Base-by-base conservation (phyloP, 2,113 vertebrate genomes). In the Rattus rattus region DNA sequence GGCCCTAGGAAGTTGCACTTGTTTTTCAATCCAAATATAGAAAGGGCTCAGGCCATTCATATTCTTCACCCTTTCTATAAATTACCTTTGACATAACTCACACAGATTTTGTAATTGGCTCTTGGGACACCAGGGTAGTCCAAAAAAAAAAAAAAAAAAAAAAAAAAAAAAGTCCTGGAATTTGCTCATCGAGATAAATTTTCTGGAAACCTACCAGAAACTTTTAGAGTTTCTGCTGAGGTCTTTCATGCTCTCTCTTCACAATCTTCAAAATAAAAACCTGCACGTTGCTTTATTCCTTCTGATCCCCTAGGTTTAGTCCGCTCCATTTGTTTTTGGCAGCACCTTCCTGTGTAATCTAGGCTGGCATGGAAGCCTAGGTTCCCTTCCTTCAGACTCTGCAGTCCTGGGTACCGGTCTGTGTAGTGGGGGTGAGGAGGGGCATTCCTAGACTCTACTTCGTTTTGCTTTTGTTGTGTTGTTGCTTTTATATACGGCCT, bases 1-100 rank as follows among this genome's bases (percentile, higher is more conserved):
- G 43, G 75, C 39, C n/a, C 12, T 39, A 36, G 36, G 52, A 94
- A 13, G 52, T 61, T 76, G 22, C 75, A 76, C 52, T 90, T 83
- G 7, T 85, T 47, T 63, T 54, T 95, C 33, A 63, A 70, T 94
- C 12, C 61, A 75, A 96, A 72, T 69, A 43, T 30, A 1, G 5
- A 70, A 49, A 72, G 24, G 10, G 5, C 47, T 94, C 49, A 70
- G 52, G 52, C 73, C 26, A 43, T 86, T 43, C 7, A 17, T 56
- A 47, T 52, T 36, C 79, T 63, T 67, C 94, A 39, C 17, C n/a
- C 28, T 94, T 88, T 56, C 88, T 86, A 61, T 70, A 86, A 86
- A 85, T 75, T 90, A 28, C 69, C 39, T 88, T 89, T 90, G 87
- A 65, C 56, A 43, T n/a, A 54, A 72, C 22, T 39, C 33, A 85